These are phyloP conservation scores for Chiridota heheva DNA, from an alignment of 35 echinoderm and acorn worm genomes.

Conservation along the genomic window DNA sequence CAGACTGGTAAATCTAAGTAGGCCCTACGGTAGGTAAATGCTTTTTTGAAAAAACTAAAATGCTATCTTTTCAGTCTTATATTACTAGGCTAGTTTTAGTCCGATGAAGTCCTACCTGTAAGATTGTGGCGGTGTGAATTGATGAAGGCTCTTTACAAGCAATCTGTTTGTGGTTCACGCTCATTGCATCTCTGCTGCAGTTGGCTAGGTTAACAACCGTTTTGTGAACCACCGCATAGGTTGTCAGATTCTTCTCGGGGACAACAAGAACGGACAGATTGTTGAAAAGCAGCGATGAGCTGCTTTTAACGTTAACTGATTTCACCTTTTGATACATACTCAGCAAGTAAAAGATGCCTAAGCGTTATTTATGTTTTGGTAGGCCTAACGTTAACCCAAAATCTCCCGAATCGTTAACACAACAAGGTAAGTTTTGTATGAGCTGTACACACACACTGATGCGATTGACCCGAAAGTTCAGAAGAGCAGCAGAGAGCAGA, in stretches of 20 bases:
- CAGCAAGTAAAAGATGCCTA: not conserved
- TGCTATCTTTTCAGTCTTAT: too few relatives aligned
- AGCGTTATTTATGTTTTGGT: too few relatives aligned
- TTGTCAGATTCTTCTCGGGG: slow-evolving; percentile 52
- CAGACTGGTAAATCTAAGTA: too few relatives aligned
- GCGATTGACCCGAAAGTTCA: not conserved
- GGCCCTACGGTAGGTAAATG: too few relatives aligned
- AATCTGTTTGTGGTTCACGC: slow-evolving; percentile 47
- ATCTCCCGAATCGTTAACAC: not conserved
- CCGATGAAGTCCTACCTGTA: slow-evolving; percentile 39
- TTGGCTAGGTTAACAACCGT: slow-evolving; percentile 54
- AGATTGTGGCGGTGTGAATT: slow-evolving; percentile 20
- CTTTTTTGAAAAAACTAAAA: too few relatives aligned
- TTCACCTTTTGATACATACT: slow-evolving; percentile 64
- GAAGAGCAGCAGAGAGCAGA: not conserved
- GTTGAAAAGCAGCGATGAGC: slow-evolving; percentile 61
- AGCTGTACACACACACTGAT: not conserved
- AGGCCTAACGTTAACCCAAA: not conserved
- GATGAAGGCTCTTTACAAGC: slow-evolving; percentile 39
- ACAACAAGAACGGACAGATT: slow-evolving; percentile 46
- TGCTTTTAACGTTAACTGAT: slow-evolving; percentile 62
- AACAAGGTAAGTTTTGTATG: not conserved
- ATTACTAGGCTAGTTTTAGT: too few relatives aligned
- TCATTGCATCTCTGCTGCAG: slow-evolving; percentile 37
- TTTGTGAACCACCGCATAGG: slow-evolving; percentile 57